Evolutionary conservation across 2,113 vertebrate genomes (phyloP), one percentile per base, ranked within the genome.

Genomic region (Ceyx cyanopectus): DNA sequence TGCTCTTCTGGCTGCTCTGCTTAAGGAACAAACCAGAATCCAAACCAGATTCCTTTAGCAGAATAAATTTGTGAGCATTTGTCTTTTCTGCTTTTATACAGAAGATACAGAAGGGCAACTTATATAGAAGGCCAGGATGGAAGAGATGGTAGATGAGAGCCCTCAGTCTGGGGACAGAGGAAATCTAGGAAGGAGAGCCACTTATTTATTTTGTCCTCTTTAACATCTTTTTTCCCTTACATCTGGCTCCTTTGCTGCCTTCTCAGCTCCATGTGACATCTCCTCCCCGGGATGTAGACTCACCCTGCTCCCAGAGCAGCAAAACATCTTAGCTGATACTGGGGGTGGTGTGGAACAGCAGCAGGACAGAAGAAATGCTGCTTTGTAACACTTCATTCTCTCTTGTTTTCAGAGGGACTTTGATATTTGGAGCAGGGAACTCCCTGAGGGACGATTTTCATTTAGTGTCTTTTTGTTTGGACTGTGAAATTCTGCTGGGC

Each of bases 401-500:
- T 34, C 76, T 16, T 75, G 50, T 92, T 94, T 92, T 61, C 62
- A 72, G 56, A 54, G 2, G 75, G 12, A 26, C n/a, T 92, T 56
- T 41, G 68, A 48, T 92, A 77, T 93, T 90, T 83, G 86, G 32
- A 92, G 57, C 43, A 84, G 29, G 61, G 53, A 65, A n/a, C 6
- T 89, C 77, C 84, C 57, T 61, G 8, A 43, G 61, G 34, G 1
- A 0, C 70, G 48, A 72, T 70, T n/a, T 4, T 81, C 0, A 2
- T 81, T 90, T 84, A 6, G 14, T 76, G 73, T 19, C 20, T 78
- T 86, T 94, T 84, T 72, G 56, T 74, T 54, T 81, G 80, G 40
- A 13, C 45, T 75, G 15, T 84, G 74, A 89, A 91, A 81, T 68
- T 86, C 57, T 84, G 15, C 32, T 92, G 41, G 54, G 12, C 41